phyloP scores from a whole-genome alignment of 1,140 invertebrate species.

The Lutraria rhynchaena region DNA sequence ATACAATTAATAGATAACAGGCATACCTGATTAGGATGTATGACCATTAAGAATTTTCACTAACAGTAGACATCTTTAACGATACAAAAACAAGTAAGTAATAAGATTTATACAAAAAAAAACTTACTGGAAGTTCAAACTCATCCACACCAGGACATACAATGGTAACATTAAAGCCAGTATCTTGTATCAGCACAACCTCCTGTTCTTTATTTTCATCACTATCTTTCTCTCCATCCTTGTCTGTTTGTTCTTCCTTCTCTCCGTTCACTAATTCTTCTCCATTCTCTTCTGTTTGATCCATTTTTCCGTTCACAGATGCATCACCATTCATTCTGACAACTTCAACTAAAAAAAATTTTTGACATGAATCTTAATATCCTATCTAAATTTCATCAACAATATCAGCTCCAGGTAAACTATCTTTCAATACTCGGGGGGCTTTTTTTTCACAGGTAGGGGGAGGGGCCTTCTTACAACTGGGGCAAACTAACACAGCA shows the following conservation, averaged over 20 bases:
- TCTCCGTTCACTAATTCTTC: slow-evolving; percentile 13
- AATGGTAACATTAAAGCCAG: slow-evolving; percentile 96
- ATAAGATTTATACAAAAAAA: too few species aligned
- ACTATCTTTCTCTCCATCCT: slow-evolving; percentile 61
- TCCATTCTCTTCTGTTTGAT: background rate
- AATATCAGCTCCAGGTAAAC: background rate
- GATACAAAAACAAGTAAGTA: too few species aligned
- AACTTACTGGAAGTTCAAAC: slow-evolving; percentile 94
- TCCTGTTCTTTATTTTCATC: slow-evolving; percentile 76
- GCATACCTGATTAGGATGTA: too few species aligned
- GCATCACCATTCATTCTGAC: slow-evolving; percentile 37
- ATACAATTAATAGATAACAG: too few species aligned
- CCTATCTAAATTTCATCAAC: background rate
- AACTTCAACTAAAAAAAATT: slow-evolving; percentile 44
- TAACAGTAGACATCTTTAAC: too few species aligned
- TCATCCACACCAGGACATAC: slow-evolving; percentile 91
- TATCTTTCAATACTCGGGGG: background rate
- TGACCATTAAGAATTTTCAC: too few species aligned
- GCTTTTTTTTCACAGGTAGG: background rate
- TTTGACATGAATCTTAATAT: background rate
- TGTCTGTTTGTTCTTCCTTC: slow-evolving; percentile 41
- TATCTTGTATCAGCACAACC: slow-evolving; percentile 95
- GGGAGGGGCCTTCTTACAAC: background rate
- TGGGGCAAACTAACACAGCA: background rate
- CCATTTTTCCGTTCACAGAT: slow-evolving; percentile 21